A percentile compares a stretch with the other conserved stretches of the same genome.
Conservation (phyloP, 2,797 vertebrate species). For the Dipus sagitta region DNA sequence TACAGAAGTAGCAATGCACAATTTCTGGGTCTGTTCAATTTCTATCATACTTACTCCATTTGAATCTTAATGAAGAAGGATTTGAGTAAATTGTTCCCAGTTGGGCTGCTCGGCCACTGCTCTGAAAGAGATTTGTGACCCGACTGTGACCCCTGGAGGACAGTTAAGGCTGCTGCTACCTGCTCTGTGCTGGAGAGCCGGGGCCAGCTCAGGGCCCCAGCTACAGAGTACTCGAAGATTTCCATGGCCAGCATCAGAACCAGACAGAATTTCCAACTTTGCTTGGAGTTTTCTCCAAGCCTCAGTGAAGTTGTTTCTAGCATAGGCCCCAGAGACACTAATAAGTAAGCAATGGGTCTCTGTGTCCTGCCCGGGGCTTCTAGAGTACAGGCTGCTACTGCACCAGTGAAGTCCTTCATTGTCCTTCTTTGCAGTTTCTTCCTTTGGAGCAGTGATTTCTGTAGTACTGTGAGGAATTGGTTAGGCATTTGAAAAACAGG, state of each 20-base stretch:
- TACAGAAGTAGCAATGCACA: constrained; percentile 85
- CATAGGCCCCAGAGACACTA: no score
- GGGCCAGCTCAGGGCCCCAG: not conserved
- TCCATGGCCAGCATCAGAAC: not conserved
- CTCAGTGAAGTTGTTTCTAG: not conserved
- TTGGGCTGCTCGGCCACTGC: constrained; percentile 80
- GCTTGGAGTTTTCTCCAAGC: not conserved
- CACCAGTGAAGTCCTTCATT: accelerated
- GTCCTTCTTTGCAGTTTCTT: no score
- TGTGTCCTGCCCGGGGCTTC: no score
- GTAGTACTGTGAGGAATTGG: not conserved
- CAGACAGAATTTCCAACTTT: not conserved
- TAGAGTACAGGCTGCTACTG: accelerated
- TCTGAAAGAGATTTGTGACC: constrained; percentile 85
- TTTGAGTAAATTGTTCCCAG: constrained; percentile 85
- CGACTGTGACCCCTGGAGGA: constrained; percentile 91
- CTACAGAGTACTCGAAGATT: not conserved
- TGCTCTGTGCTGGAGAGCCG: accelerated
- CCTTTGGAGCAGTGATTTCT: not conserved
- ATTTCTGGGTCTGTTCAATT: constrained; percentile 88
- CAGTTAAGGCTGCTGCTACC: constrained; percentile 76
- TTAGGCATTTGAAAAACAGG: accelerated
- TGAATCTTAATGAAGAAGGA: constrained; percentile 89
- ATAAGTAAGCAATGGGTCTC: not conserved
- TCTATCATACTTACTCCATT: constrained; percentile 87